Evolutionary conservation across 1,140 invertebrate genomes (phyloP), one percentile per base, ranked within the genome.

Genomic region (Hetaerina americana): DNA sequence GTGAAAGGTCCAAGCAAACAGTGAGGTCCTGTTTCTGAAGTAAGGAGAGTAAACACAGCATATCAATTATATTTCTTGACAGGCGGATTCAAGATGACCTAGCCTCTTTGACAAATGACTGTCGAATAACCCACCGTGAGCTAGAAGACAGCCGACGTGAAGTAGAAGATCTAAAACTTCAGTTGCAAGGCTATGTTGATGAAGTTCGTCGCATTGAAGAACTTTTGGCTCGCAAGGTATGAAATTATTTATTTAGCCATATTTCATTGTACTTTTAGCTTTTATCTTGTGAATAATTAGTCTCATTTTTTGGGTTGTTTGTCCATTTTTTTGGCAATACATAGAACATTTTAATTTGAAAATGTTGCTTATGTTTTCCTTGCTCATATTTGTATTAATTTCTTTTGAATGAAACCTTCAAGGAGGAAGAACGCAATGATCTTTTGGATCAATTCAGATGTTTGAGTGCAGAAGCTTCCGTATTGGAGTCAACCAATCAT

Each of bases 381-480:
- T 71, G 15, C 5, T 26, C 6, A 26, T 66, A 12, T 66, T 71
- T 66, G 18, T 24, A 27, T 66, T n/a, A 8, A 57, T 31, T 28
- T 69, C 18, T 72, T n/a, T 26, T 49, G 5, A n/a, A 27, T 72
- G 66, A 27, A 26, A 68, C 24, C n/a, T 22, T n/a, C 28, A 74
- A 88, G 87, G 88, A 91, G 78, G 84, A 85, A 31, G 89, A 90
- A 78, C 84, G 89, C 74, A 85, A 84, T 49, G 88, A 90, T 76
- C 87, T 91, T 85, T 76, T 90, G 72, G 88, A 90, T 79, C 87
- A 90, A 72, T 90, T 88, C 79, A 84, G 87, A 73, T 87, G 86
- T 77, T 79, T 91, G 6, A 89, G 86, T 69, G 79, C 88, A 49
- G 89, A 91, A 80, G 87, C 88, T 2, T 88, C 86, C 67, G 84